Base-by-base conservation (phyloP, 37 sponge, comb jelly and placozoan genomes). In the Tethya wilhelma region DNA sequence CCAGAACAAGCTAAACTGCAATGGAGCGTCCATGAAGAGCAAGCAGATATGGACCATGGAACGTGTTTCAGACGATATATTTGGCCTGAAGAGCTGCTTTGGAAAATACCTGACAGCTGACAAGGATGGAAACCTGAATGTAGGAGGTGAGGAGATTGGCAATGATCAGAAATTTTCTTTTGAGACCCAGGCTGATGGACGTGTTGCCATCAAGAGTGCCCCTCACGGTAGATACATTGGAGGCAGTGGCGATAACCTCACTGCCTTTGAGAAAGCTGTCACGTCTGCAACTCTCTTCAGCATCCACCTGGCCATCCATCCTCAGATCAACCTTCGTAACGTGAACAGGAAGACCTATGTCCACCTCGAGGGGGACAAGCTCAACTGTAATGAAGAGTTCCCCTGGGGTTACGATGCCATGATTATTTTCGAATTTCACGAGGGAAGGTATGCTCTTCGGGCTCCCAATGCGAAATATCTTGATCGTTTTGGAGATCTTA, bases 1-100 rank as follows among this genome's bases (percentile, higher is more conserved):
- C 86, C 94, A 93, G 71, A 66, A 26, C 79, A 90, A 93, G 76
- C 81, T 96, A 39, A 90, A 39, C 64, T 84, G 79, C 44, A 93
- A 87, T 75, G 97, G 90, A 2, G 58, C 80, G 34, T 62, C 86
- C 19, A 33, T 96, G 89, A 87, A 87, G 71, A 82, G 84, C 75
- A 93, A 93, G 81, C 97, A 96, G 89, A 84, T 91, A 58, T 96
- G 94, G 94, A 84, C 74, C 64, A 69, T 96, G 79, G 89, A 90
- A 62, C 73, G 68, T 19, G 86, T 82, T 1, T 85, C 36, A 1
- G 89, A 76, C 1, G 78, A 74, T 23, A 67, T 74, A 2, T 67
- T 95, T 33, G 94, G 88, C 17, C 64, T 96, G 67, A 85, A 88
- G 78, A 91, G 88, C 88, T 56, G 37, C 57, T 23, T 68, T 20